Conservation (phyloP, 2,888 invertebrate species). For the Yponomeuta evonymella region DNA sequence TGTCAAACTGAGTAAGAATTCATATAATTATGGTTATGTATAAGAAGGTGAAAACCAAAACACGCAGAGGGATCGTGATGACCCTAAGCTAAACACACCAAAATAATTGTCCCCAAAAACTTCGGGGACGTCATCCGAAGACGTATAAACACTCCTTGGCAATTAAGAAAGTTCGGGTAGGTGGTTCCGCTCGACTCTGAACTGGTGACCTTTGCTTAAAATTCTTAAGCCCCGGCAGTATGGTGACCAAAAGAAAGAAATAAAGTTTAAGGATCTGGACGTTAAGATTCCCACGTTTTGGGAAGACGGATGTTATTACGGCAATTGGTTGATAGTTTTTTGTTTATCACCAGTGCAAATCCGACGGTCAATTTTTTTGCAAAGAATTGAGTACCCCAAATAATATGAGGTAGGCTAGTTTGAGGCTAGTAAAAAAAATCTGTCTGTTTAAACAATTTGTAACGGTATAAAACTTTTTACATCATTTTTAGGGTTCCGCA, state of each 20-base stretch:
- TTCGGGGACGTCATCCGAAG: neutral
- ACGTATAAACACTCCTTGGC: constrained; percentile 4
- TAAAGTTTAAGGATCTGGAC: neutral
- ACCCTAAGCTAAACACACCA: neutral
- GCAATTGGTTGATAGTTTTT: neutral
- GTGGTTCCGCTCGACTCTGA: neutral
- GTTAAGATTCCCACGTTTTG: neutral
- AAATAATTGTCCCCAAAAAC: constrained; percentile 10
- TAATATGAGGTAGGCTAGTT: too few species aligned
- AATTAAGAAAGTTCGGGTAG: constrained; percentile 8
- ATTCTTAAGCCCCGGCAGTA: too few species aligned
- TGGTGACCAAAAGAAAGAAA: neutral
- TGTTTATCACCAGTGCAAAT: neutral
- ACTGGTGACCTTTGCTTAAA: neutral
- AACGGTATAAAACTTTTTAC: too few species aligned
- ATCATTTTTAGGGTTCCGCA: too few species aligned
- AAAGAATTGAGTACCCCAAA: too few species aligned
- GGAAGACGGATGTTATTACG: neutral
- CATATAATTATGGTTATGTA: too few species aligned
- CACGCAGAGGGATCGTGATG: neutral
- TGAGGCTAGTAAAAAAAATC: too few species aligned
- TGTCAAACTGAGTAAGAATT: too few species aligned
- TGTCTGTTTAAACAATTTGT: too few species aligned
- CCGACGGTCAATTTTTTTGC: too few species aligned
- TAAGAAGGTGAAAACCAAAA: neutral